Evolutionary conservation across 2,113 vertebrate species (phyloP).

Genomic region (Eleginops maclovinus): DNA sequence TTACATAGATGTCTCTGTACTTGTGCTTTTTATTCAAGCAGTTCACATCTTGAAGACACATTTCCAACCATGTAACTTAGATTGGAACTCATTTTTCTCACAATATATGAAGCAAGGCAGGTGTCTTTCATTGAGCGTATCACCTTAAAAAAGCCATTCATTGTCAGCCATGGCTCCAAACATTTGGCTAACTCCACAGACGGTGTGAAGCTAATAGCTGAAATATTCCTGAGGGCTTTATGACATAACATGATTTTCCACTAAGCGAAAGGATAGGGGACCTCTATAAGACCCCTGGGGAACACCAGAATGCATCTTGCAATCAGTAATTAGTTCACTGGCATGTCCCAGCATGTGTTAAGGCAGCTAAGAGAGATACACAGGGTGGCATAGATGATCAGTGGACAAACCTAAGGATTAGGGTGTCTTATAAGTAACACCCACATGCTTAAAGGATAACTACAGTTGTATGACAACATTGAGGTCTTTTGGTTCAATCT

Average conservation of each 20-base stretch:
- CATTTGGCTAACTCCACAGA: slow-evolving; percentile 1
- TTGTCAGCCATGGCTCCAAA: not conserved
- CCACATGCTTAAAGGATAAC: not conserved
- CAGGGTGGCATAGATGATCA: not conserved
- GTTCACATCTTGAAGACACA: not conserved
- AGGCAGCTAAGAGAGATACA: not conserved
- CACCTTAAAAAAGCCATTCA: not conserved
- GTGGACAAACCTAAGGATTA: not conserved
- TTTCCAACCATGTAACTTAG: not conserved
- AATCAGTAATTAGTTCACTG: not conserved
- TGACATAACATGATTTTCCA: slow-evolving; percentile 18
- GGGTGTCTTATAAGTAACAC: not conserved
- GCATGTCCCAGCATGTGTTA: not conserved
- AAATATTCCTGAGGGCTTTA: not conserved
- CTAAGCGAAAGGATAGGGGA: not conserved
- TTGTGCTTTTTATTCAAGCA: not conserved
- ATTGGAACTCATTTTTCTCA: not conserved
- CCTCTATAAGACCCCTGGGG: slow-evolving; percentile 11
- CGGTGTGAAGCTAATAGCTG: slow-evolving; percentile 11
- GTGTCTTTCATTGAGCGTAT: not conserved
- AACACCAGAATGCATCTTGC: slow-evolving; percentile 7
- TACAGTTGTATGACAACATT: not conserved
- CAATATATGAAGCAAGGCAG: not conserved
- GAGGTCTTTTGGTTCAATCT: not conserved
- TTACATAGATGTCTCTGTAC: not conserved